These are phyloP conservation scores for Drosophila stalkeri DNA, from an alignment of 2,888 invertebrate genomes.

Conservation along the genomic window DNA sequence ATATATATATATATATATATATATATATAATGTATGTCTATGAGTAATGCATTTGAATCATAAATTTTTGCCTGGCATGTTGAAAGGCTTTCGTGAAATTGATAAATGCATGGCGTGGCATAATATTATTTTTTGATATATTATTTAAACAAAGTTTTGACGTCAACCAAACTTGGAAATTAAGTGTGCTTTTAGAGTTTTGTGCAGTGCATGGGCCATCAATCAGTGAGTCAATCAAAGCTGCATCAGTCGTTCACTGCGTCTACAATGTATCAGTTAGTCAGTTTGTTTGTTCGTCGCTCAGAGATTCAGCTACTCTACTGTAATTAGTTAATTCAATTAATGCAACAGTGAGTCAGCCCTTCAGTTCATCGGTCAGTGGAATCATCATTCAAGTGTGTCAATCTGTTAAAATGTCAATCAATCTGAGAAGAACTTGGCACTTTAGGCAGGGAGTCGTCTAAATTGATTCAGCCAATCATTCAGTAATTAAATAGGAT, in stretches of 20 bases:
- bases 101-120: slow-evolving; percentile 24
- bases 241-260: not conserved
- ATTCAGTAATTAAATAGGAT: no score
- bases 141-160: not conserved
- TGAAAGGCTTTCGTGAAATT: slow-evolving; percentile 28
- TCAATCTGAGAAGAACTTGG: no score
- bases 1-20: no score
- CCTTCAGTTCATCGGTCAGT: no score
- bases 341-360: no score
- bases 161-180: not conserved
- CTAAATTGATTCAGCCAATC: no score
- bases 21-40: slow-evolving; percentile 2
- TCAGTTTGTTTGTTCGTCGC: no score
- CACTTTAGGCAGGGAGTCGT: no score
- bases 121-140: not conserved
- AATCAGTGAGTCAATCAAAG: slow-evolving; percentile 2
- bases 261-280: not conserved
- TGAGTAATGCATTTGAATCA: slow-evolving; percentile 9
- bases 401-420: no score
- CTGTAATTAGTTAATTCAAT: no score
- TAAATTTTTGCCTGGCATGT: slow-evolving; percentile 24
- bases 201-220: not conserved
- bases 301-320: not conserved
- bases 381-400: no score
- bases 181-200: no score